phyloP scores from a whole-genome alignment of 2,888 invertebrate species.

The Serripes groenlandicus region DNA sequence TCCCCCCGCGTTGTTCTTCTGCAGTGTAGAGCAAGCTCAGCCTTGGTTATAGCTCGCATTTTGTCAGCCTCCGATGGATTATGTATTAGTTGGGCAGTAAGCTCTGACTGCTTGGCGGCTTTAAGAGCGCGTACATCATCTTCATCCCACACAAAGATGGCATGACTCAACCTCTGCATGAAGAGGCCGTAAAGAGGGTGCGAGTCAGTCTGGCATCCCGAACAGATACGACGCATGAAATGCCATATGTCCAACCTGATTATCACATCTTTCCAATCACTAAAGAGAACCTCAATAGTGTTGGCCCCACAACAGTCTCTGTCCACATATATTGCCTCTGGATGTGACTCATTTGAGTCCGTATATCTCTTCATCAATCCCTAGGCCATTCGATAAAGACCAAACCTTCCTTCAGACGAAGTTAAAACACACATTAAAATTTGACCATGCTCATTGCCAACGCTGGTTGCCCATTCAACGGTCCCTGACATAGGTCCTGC shows the following conservation, averaged over 20 bases:
- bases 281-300: not conserved
- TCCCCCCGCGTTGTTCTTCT: slow-evolving; percentile 54
- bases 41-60: slow-evolving; percentile 11
- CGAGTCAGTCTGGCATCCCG: slow-evolving; percentile 53
- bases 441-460: slow-evolving; percentile 4
- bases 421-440: not conserved
- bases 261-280: not conserved
- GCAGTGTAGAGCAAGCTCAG: slow-evolving; percentile 65
- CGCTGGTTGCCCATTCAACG: not conserved
- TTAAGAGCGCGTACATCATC: slow-evolving; percentile 60
- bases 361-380: not conserved
- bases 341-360: not conserved
- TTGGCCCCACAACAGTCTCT: not conserved
- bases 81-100: slow-evolving; percentile 31
- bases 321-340: not conserved
- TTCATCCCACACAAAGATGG: slow-evolving; percentile 65
- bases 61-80: slow-evolving; percentile 59
- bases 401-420: not conserved
- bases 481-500: not conserved
- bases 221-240: slow-evolving; percentile 60
- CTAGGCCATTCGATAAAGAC: not conserved
- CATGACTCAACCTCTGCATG: slow-evolving; percentile 55
- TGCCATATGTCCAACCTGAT: slow-evolving; percentile 69
- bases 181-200: slow-evolving; percentile 59
- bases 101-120: slow-evolving; percentile 66